Evolutionary conservation across 1,140 invertebrate species (phyloP), one percentile per base, ranked within the genome.

Genomic region (Pogonomyrmex californicus): DNA sequence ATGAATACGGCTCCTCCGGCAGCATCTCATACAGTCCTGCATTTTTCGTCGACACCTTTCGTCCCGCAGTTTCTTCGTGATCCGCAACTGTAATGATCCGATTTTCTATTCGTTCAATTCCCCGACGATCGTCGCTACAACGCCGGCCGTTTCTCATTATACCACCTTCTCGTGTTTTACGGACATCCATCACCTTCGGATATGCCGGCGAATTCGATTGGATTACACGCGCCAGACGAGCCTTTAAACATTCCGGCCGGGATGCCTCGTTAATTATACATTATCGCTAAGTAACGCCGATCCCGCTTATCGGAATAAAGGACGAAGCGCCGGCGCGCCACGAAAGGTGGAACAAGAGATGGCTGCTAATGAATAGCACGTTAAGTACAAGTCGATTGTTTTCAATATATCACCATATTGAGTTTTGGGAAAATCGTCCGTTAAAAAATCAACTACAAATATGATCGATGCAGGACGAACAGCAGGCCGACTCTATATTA

Each of bases 181-280:
- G 44, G 12, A 44, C 30, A 83, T 83, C 33, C 79, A 83, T 83
- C 79, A 83, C 49, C 23, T 60, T 33, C 54, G 44, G 41, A 62
- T 82, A 47, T 71, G 66, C 51, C 41, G 44, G 68, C 38, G 79
- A 83, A 73, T 83, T 60, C 68, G 54, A 83, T 83, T 83, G 79
- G 79, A 83, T 83, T 75, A 83, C 33, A 73, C 68, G 41, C 79
- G 68, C 68, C 79, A 75, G 68, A 30, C 66, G 66, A 73, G 54
- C 79, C 79, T 83, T 83, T 33, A 83, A 82, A 83, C 66, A 73
- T 62, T 83, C 56, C 79, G 30, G 14, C 6, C 54, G 56, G 79
- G 54, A 75, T 83, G 47, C 44, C 68, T 83, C 79, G 68, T 83
- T 83, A 83, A 83, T 83, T 83, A 75, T 83, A 73, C 68, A 83